Conservation (phyloP, 2,888 invertebrate genomes). For the Noctua fimbriata region DNA sequence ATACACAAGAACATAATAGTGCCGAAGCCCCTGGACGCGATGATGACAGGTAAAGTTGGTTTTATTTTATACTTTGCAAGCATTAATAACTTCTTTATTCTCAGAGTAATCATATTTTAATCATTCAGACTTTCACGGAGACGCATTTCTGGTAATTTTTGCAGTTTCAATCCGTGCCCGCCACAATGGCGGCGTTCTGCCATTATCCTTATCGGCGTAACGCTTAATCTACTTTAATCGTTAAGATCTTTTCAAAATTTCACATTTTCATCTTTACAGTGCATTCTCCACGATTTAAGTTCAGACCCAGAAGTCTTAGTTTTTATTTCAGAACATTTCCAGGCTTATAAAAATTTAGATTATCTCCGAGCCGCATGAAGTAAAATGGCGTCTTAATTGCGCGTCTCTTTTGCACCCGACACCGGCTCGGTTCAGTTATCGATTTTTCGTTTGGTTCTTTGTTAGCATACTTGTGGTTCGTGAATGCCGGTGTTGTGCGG, state of each 20-base stretch:
- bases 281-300: constrained; percentile 80
- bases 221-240: constrained; percentile 84
- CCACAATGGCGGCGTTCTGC: constrained; percentile 88
- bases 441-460: constrained; percentile 72
- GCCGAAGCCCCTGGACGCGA: constrained; percentile 94
- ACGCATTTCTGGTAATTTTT: constrained; percentile 76
- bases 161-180: constrained; percentile 77
- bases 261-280: constrained; percentile 82
- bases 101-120: constrained; percentile 56
- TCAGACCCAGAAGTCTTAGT: constrained; percentile 82
- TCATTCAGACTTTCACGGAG: constrained; percentile 52
- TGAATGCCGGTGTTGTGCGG: constrained; percentile 70
- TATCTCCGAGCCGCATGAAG: constrained; percentile 86
- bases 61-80: constrained; percentile 58
- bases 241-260: constrained; percentile 87
- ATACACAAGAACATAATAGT: constrained; percentile 93
- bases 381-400: constrained; percentile 89
- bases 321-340: constrained; percentile 86
- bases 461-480: constrained; percentile 72
- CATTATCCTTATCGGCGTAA: constrained; percentile 82
- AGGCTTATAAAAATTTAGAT: constrained; percentile 80
- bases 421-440: constrained; percentile 81
- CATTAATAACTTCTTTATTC: constrained; percentile 36
- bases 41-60: constrained; percentile 93
- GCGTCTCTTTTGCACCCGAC: constrained; percentile 86